Percentiles rank a stretch among this genome's conserved stretches.
Conservation (phyloP, 2,888 invertebrate species). For the Platynereis dumerilii region DNA sequence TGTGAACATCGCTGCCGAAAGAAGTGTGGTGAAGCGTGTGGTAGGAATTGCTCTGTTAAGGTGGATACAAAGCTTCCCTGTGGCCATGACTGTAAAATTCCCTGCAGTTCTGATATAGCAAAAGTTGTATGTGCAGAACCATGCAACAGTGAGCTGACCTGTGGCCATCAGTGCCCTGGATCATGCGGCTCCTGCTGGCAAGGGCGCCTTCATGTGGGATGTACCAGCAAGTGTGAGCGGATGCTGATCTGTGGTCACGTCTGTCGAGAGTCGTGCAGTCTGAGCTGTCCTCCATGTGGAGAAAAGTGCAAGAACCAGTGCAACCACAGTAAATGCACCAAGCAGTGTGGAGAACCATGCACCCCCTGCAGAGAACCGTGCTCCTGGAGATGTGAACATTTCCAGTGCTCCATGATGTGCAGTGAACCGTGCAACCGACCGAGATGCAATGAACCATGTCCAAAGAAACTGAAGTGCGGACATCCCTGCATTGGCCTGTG, state of each 20-base stretch:
- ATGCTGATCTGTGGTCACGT: slow-evolving; percentile 65
- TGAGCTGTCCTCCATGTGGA: slow-evolving; percentile 60
- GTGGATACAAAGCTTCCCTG: slow-evolving; percentile 66
- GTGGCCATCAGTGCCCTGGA: slow-evolving; percentile 49
- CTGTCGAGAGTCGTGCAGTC: slow-evolving; percentile 57
- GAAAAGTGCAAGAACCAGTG: slow-evolving; percentile 59
- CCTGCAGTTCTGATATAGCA: slow-evolving; percentile 62
- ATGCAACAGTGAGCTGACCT: slow-evolving; percentile 41
- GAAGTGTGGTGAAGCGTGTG: slow-evolving; percentile 63
- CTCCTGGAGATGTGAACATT: slow-evolving; percentile 54
- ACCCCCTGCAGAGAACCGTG: slow-evolving; percentile 59
- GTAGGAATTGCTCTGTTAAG: slow-evolving; percentile 54
- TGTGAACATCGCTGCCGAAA: slow-evolving; percentile 67
- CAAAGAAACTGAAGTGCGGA: too few relatives aligned
- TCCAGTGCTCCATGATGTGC: slow-evolving; percentile 55
- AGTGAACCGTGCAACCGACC: slow-evolving; percentile 59
- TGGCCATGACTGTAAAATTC: slow-evolving; percentile 65
- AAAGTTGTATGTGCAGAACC: slow-evolving; percentile 55
- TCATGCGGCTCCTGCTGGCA: slow-evolving; percentile 67
- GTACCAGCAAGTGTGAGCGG: slow-evolving; percentile 68
- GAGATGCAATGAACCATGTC: too few relatives aligned
- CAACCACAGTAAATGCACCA: slow-evolving; percentile 50
- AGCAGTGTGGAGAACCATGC: slow-evolving; percentile 52
- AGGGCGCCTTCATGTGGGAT: slow-evolving; percentile 71
- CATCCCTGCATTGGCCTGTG: too few relatives aligned